These are phyloP conservation scores for Amphipyra berbera DNA, from an alignment of 2,888 invertebrate species.

Conservation along the genomic window DNA sequence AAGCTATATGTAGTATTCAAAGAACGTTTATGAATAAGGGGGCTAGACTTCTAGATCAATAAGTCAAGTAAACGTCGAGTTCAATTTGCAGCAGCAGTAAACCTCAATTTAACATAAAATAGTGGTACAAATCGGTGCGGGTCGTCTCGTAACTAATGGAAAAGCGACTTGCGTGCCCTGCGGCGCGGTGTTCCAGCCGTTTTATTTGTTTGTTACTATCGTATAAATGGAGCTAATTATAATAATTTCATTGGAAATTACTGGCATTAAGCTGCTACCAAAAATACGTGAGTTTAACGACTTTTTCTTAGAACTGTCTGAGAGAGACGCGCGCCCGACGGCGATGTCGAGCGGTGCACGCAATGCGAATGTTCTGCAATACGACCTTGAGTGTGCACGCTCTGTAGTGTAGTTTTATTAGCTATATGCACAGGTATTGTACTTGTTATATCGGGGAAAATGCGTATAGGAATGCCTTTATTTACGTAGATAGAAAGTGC, in stretches of 20 bases:
- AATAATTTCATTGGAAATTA: slow-evolving; percentile 89
- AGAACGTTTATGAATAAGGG: slow-evolving; percentile 5
- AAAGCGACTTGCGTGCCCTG: slow-evolving; percentile 71
- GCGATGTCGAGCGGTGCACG: slow-evolving; percentile 74
- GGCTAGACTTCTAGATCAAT: slow-evolving; percentile 29
- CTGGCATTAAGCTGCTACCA: slow-evolving; percentile 90
- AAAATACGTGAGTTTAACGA: slow-evolving; percentile 90
- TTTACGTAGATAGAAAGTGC: no score
- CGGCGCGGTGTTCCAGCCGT: slow-evolving; percentile 78
- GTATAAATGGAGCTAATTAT: slow-evolving; percentile 89
- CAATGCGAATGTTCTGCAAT: slow-evolving; percentile 70
- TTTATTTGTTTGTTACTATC: slow-evolving; percentile 89
- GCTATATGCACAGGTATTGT: slow-evolving; percentile 9
- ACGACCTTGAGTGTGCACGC: slow-evolving; percentile 76
- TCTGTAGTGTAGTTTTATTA: slow-evolving; percentile 39
- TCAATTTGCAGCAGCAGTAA: slow-evolving; percentile 51
- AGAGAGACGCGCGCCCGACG: slow-evolving; percentile 75
- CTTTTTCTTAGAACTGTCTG: slow-evolving; percentile 86
- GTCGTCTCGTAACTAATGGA: slow-evolving; percentile 62
- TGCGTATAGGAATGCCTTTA: background rate
- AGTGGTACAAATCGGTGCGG: slow-evolving; percentile 69
- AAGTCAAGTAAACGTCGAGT: slow-evolving; percentile 39
- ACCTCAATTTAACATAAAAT: slow-evolving; percentile 66
- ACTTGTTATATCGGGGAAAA: background rate
- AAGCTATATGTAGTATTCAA: background rate